Evolutionary conservation across 37 sponge, comb jelly and placozoan species (phyloP).

Genomic region (Oscarella lobularis): DNA sequence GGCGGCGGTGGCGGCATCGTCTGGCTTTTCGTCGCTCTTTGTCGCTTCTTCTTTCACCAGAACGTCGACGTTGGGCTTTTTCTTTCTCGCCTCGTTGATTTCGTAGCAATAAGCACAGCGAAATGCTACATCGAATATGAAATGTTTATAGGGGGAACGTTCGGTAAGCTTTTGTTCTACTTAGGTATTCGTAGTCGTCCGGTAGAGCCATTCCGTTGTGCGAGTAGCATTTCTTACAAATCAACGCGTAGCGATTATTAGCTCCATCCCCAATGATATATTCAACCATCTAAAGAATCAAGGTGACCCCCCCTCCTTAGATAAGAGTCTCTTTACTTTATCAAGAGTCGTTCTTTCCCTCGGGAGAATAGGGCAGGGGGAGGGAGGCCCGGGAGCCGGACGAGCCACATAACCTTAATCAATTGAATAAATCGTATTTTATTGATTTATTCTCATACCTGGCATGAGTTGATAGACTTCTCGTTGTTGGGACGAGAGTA

Average conservation of each 20-base stretch:
- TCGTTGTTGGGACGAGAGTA: too few species aligned
- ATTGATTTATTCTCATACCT: background rate
- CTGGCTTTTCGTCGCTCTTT: background rate
- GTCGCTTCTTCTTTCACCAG: background rate
- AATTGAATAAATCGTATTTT: background rate
- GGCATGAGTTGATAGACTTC: too few species aligned
- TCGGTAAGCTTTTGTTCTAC: conserved; percentile 13
- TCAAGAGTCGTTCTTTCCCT: conserved; percentile 1
- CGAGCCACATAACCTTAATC: background rate
- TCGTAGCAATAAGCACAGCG: conserved; percentile 93
- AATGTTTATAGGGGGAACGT: background rate
- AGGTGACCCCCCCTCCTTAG: background rate
- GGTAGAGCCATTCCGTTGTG: conserved; percentile 86
- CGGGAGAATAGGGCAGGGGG: background rate
- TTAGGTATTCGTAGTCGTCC: conserved; percentile 76
- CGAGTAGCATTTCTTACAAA: conserved; percentile 60
- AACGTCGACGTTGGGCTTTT: conserved; percentile 13
- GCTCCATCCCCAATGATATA: conserved; percentile 88
- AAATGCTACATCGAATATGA: conserved; percentile 17
- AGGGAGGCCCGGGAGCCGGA: conserved; percentile 4
- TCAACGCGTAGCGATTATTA: conserved; percentile 74
- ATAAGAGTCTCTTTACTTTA: background rate
- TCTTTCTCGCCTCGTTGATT: conserved; percentile 69
- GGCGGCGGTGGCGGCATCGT: conserved; percentile 5
- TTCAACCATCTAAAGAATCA: conserved; percentile 46